These are phyloP conservation scores for Trachythela sp. DNA, from an alignment of 64 coral and sea anemone species.

Conservation along the genomic window DNA sequence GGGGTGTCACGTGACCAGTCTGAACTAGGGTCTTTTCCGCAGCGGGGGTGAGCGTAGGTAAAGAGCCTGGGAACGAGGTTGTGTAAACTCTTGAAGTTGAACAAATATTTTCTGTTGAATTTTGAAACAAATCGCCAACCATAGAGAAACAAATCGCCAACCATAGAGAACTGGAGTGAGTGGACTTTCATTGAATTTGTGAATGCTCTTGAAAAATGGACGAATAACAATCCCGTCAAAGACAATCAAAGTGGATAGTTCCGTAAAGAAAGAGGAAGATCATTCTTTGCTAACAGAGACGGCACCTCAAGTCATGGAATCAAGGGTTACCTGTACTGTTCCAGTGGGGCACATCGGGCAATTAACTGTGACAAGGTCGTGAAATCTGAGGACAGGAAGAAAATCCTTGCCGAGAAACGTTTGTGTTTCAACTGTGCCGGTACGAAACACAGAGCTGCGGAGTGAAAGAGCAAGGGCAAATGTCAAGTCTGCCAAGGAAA, in stretches of 20 bases:
- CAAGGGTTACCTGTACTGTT: neutral
- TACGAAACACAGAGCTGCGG: neutral
- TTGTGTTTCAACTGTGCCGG: neutral
- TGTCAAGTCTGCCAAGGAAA: neutral
- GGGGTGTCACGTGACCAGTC: too few species aligned
- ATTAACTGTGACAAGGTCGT: neutral
- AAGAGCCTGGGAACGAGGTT: too few species aligned
- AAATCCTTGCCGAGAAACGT: neutral
- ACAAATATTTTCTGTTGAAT: too few species aligned
- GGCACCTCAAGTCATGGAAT: neutral
- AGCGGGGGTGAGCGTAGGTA: too few species aligned
- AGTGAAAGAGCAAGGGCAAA: neutral
- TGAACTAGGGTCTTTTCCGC: too few species aligned
- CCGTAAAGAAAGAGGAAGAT: neutral
- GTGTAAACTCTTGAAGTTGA: too few species aligned
- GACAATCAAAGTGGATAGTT: neutral
- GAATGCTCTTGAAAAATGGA: neutral
- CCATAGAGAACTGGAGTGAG: neutral
- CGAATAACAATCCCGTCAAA: neutral
- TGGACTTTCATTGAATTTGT: neutral
- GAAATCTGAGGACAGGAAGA: neutral
- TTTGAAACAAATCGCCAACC: too few species aligned
- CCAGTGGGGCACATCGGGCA: neutral
- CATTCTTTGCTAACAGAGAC: neutral
- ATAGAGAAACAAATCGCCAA: too few species aligned